Conservation (phyloP, 2,888 invertebrate genomes). For the Synergus itoensis region DNA sequence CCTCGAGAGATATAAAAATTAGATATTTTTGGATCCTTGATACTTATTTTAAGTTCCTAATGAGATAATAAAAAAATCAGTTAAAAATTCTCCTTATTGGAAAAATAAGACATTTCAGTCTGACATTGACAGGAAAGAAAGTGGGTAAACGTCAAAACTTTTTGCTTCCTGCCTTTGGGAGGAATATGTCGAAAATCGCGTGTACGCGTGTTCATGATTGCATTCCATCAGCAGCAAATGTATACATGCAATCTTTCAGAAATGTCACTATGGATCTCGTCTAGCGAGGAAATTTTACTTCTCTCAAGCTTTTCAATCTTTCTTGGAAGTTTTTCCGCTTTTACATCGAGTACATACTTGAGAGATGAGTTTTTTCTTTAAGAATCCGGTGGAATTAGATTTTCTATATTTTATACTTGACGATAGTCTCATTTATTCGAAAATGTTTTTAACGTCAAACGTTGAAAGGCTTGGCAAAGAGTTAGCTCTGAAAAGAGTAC, state of each 20-base stretch:
- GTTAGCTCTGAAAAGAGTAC: background rate
- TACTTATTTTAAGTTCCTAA: too few relatives aligned
- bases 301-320: background rate
- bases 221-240: background rate
- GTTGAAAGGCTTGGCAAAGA: background rate
- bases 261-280: background rate
- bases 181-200: background rate
- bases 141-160: background rate
- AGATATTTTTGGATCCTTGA: background rate
- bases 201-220: conserved; percentile 2
- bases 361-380: background rate
- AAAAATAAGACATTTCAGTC: too few relatives aligned
- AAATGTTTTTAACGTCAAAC: background rate
- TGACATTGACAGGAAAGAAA: background rate
- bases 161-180: background rate
- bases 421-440: background rate
- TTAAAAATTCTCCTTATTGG: too few relatives aligned
- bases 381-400: background rate
- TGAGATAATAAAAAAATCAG: too few relatives aligned
- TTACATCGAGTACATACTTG: background rate
- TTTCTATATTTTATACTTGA: conserved; percentile 1
- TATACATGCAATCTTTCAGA: background rate
- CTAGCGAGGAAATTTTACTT: background rate
- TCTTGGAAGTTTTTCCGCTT: background rate
- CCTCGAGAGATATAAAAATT: background rate